These are phyloP conservation scores for Ochlodes sylvanus DNA, from an alignment of 2,888 invertebrate species.

Conservation along the genomic window DNA sequence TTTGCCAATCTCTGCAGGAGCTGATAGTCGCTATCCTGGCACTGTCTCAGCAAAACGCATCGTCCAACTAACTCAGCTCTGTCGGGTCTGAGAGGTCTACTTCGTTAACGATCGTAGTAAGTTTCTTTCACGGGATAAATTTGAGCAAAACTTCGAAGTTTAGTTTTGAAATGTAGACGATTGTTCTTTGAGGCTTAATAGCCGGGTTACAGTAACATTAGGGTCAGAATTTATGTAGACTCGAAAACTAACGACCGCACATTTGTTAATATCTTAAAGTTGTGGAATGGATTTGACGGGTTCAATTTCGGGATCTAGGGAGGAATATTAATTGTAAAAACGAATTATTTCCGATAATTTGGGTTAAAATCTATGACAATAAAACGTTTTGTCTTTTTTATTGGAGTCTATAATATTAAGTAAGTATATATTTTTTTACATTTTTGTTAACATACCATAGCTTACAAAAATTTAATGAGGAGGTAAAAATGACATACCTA, in stretches of 20 bases:
- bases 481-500: no score
- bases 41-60: slow-evolving; percentile 26
- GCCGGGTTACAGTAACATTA: slow-evolving; percentile 11
- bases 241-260: slow-evolving; percentile 35
- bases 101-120: slow-evolving; percentile 20
- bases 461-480: no score
- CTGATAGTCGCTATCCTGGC: slow-evolving; percentile 32
- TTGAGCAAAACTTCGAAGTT: slow-evolving; percentile 16
- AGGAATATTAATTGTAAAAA: no score
- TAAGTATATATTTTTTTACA: no score
- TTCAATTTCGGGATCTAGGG: not conserved
- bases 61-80: slow-evolving; percentile 25
- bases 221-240: slow-evolving; percentile 35
- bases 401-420: no score
- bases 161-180: slow-evolving; percentile 21
- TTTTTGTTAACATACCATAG: no score
- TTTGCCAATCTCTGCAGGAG: slow-evolving; percentile 27
- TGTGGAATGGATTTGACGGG: slow-evolving; percentile 31
- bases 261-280: slow-evolving; percentile 37
- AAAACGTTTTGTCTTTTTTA: no score
- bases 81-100: slow-evolving; percentile 18
- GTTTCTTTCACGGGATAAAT: slow-evolving; percentile 21
- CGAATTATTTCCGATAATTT: not conserved
- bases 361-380: not conserved
- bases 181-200: slow-evolving; percentile 21